Evolutionary conservation across 2,113 vertebrate genomes (phyloP).

Genomic region (Toxotes jaculatrix): DNA sequence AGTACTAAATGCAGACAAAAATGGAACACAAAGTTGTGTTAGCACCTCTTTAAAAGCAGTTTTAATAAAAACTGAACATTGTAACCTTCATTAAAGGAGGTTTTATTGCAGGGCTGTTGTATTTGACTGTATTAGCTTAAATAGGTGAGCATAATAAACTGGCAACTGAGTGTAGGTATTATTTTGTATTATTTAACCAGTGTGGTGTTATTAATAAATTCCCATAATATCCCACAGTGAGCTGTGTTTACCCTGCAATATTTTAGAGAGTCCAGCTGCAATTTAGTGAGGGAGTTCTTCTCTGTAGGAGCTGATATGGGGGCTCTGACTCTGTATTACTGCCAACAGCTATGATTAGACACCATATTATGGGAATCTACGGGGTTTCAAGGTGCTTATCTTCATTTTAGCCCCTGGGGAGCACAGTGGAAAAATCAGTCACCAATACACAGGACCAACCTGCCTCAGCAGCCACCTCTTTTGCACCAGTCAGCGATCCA

Average conservation of each 20-base stretch:
- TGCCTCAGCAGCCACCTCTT: slow-evolving; percentile 55
- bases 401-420: slow-evolving; percentile 59
- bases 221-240: slow-evolving; percentile 2
- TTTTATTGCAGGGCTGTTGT: neutral
- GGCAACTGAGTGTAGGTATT: neutral
- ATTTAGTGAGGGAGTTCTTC: slow-evolving; percentile 42
- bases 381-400: slow-evolving; percentile 73
- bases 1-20: neutral
- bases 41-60: neutral
- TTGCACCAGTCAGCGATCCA: slow-evolving; percentile 68
- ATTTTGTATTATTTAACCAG: neutral
- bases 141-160: neutral
- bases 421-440: slow-evolving; percentile 37
- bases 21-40: neutral
- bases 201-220: slow-evolving; percentile 7
- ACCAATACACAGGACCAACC: slow-evolving; percentile 33
- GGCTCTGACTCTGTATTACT: slow-evolving; percentile 34
- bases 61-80: slow-evolving; percentile 1
- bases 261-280: slow-evolving; percentile 24
- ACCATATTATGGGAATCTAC: slow-evolving; percentile 62
- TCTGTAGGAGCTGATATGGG: slow-evolving; percentile 37
- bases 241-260: neutral
- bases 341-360: slow-evolving; percentile 75
- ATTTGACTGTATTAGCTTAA: neutral
- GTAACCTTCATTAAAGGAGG: neutral